Evolutionary conservation across 2,113 vertebrate species (phyloP), one percentile per base, ranked within the genome.

Genomic region (Pelmatolapia mariae): DNA sequence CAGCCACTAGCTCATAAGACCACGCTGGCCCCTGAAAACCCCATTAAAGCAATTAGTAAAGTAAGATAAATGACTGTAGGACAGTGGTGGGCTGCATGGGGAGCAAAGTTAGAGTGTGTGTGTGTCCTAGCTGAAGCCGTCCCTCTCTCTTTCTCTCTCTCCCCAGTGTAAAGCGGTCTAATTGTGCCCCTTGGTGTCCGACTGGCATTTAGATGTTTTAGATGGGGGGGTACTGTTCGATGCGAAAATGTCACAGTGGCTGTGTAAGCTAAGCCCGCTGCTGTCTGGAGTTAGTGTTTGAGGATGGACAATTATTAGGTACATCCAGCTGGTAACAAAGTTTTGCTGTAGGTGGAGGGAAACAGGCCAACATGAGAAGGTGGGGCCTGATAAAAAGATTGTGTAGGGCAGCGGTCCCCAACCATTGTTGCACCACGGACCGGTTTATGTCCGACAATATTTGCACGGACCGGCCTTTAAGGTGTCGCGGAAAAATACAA

Each of bases 141-240:
- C 38, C 68, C 50, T 54, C 56, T 38, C 13, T 63, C 18, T 50
- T 15, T 36, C 19, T 33, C 40, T 85, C n/a, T 80, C 36, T 81
- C 79, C 68, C 38, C 29, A 63, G 84, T 86, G 53, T 87, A 92
- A 90, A 93, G 83, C 6, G 5, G 83, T 89, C 80, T 94, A 94
- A 94, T 94, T 93, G 88, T 92, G 90, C 91, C 93, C 93, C 2
- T 81, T 93, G 91, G 93, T 90, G 90, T 91, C 80, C 22, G 38
- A 56, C 68, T 95, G 94, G 90, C 91, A 93, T 95, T 95, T 93
- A 59, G 81, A 88, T 87, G 83, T 90, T 91, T 89, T 36, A 43
- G 80, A 85, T 66, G 57, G 13, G 57, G 45, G 5, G 5, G 4
- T n/a, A 4, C 71, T 36, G 86, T 89, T 89, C 68, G 13, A 85